Conservation (phyloP, 1,140 invertebrate genomes). For the Drosophila arizonae region DNA sequence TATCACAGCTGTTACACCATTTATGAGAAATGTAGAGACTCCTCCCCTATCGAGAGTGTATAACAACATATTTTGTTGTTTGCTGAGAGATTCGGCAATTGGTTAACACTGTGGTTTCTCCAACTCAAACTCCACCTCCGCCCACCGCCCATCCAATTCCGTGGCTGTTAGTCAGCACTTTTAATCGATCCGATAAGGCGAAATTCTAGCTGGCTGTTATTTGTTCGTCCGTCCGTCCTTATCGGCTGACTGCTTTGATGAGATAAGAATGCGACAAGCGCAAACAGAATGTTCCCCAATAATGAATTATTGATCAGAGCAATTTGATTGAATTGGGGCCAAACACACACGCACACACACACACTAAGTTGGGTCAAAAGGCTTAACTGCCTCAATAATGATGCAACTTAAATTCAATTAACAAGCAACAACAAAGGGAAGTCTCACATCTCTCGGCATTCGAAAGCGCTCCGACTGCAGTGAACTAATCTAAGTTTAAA, state of each 20-base stretch:
- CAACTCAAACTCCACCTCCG: too few relatives aligned
- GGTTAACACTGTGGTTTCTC: background rate
- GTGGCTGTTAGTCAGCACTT: constrained; percentile 16
- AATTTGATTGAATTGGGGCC: constrained; percentile 13
- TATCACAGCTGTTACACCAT: background rate
- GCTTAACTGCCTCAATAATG: constrained; percentile 4
- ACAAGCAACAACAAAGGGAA: too few relatives aligned
- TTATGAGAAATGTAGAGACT: background rate
- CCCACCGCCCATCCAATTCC: background rate
- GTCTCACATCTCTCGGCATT: too few relatives aligned
- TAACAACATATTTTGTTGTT: background rate
- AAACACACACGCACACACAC: background rate
- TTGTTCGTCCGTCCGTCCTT: background rate
- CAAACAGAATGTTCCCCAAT: constrained; percentile 17
- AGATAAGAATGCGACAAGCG: constrained; percentile 24
- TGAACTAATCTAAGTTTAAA: too few relatives aligned
- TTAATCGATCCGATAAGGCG: constrained; percentile 11
- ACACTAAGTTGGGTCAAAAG: background rate
- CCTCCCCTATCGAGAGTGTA: too few relatives aligned
- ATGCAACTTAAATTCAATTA: too few relatives aligned
- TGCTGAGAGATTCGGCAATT: background rate
- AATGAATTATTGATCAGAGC: constrained; percentile 30
- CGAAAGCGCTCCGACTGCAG: too few relatives aligned
- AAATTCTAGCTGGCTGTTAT: background rate
- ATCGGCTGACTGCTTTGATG: constrained; percentile 9